A percentile compares a stretch with the other conserved stretches of the same genome.
phyloP scores from a whole-genome alignment of 2,113 vertebrate genomes.

The Arothron firmamentum region DNA sequence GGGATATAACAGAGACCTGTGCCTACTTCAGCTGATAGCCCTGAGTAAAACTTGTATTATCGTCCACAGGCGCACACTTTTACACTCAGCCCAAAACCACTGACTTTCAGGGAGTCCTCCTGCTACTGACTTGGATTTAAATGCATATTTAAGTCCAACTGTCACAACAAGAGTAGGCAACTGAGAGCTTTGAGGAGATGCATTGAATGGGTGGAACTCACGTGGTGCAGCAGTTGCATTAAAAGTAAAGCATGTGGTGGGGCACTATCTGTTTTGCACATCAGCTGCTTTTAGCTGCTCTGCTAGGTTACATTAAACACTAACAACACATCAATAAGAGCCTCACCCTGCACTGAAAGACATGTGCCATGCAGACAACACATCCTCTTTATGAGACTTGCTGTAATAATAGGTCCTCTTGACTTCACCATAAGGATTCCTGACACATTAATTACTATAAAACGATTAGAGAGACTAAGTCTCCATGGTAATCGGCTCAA shows the following conservation, averaged over 20 bases:
- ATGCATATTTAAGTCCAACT: constrained; percentile 13
- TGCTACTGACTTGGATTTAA: not conserved
- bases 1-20: constrained; percentile 26
- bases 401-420: not conserved
- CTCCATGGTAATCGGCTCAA: not conserved
- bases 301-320: constrained; percentile 50
- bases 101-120: not conserved
- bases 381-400: constrained; percentile 16
- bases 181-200: constrained; percentile 20
- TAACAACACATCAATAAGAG: constrained; percentile 50
- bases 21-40: constrained; percentile 12
- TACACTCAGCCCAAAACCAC: not conserved
- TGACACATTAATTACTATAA: not conserved
- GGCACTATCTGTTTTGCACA: constrained; percentile 51
- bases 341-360: constrained; percentile 27
- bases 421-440: not conserved
- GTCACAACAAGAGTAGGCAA: constrained; percentile 48
- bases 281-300: constrained; percentile 43
- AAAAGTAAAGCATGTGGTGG: constrained; percentile 54
- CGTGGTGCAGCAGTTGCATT: constrained; percentile 51
- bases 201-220: constrained; percentile 26
- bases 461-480: not conserved
- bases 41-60: constrained; percentile 3
- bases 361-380: constrained; percentile 11
- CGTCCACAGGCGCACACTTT: constrained; percentile 22